phyloP scores from a whole-genome alignment of 2,888 invertebrate genomes.

The Scaptomyza cyrtandrae region DNA sequence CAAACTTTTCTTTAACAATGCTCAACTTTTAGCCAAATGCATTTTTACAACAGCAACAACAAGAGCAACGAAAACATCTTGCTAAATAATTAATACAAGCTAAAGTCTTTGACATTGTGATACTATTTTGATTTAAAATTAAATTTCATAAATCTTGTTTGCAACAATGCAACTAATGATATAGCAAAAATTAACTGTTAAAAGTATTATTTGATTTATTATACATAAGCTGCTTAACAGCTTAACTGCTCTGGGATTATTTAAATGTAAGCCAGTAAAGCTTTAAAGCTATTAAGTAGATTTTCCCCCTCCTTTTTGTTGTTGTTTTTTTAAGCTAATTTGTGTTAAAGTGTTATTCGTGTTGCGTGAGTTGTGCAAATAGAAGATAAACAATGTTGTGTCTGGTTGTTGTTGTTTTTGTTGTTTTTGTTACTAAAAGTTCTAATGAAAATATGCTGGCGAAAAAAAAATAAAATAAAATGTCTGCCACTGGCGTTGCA shows the following conservation, averaged over 20 bases:
- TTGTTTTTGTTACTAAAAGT: background rate
- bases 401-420: background rate
- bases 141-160: too few species aligned
- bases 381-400: background rate
- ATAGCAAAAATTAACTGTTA: background rate
- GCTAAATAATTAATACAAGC: background rate
- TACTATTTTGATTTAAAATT: too few species aligned
- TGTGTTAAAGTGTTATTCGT: background rate
- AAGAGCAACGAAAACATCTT: background rate
- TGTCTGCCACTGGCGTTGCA: constrained; percentile 1
- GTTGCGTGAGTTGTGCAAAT: background rate
- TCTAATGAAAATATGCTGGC: constrained; percentile 1
- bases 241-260: too few species aligned
- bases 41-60: constrained; percentile 8
- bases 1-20: constrained; percentile 8
- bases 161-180: background rate
- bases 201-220: background rate
- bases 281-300: too few species aligned
- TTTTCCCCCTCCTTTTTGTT: too few species aligned
- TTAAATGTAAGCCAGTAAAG: too few species aligned
- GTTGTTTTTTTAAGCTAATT: background rate
- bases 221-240: too few species aligned
- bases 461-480: background rate
- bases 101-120: background rate
- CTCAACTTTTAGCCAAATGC: constrained; percentile 16